A percentile compares a stretch with the other conserved stretches of the same genome.
phyloP scores from a whole-genome alignment of 1,140 invertebrate species.

The Papilio aristodemus region DNA sequence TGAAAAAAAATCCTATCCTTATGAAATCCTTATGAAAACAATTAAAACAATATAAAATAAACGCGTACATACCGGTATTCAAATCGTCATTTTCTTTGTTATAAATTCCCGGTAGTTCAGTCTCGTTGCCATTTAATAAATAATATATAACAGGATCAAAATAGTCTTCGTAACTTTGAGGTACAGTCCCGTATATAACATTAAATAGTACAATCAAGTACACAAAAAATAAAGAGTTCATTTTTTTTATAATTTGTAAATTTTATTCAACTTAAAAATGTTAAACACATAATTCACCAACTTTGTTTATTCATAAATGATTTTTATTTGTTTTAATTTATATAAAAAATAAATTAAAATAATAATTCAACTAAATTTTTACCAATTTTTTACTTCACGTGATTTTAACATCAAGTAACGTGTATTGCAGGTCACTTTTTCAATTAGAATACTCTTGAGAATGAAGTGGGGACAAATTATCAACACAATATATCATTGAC shows the following conservation, averaged over 20 bases:
- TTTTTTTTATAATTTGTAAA: too few relatives aligned
- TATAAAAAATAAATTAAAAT: too few relatives aligned
- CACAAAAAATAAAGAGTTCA: neutral
- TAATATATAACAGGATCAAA: conserved; percentile 21
- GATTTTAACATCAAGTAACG: too few relatives aligned
- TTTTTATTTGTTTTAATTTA: too few relatives aligned
- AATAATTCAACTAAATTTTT: too few relatives aligned
- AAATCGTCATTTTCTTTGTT: conserved; percentile 2
- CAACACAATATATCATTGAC: conserved; percentile 18
- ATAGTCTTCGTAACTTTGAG: neutral
- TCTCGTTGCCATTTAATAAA: conserved; percentile 5
- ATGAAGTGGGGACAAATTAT: conserved; percentile 6
- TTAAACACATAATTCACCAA: neutral
- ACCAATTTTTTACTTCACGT: too few relatives aligned
- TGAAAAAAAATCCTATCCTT: too few relatives aligned
- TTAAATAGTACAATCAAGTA: neutral
- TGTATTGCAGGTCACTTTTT: neutral
- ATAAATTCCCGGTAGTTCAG: neutral
- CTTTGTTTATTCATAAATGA: neutral
- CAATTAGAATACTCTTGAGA: neutral
- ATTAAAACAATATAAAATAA: neutral
- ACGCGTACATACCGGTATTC: neutral
- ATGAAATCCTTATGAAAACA: neutral
- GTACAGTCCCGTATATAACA: neutral
- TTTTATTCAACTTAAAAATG: neutral